phyloP scores from a whole-genome alignment of 1,140 invertebrate genomes.

The Cephus cinctus region DNA sequence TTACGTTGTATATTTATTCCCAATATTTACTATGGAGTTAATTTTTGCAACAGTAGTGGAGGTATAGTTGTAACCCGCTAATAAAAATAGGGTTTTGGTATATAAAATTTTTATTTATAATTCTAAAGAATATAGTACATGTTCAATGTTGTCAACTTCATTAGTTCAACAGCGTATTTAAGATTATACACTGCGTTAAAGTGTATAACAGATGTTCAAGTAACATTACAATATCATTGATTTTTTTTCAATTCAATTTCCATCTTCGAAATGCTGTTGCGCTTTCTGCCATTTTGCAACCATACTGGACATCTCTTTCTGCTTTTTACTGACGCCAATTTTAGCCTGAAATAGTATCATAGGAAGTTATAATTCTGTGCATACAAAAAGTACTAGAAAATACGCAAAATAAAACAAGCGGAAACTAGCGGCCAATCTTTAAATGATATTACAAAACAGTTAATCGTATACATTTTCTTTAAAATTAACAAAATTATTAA shows the following conservation, averaged over 20 bases:
- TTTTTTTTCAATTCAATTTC: constrained; percentile 16
- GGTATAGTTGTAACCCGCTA: too few species aligned
- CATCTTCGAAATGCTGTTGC: constrained; percentile 59
- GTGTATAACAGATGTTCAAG: too few species aligned
- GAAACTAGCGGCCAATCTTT: too few species aligned
- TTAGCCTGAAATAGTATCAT: constrained; percentile 64
- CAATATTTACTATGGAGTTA: too few species aligned
- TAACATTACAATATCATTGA: too few species aligned
- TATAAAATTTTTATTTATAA: neutral
- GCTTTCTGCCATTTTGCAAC: constrained; percentile 76
- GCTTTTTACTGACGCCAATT: constrained; percentile 65
- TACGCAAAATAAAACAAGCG: too few species aligned
- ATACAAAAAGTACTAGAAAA: too few species aligned
- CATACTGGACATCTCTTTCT: constrained; percentile 70
- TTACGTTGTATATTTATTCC: constrained; percentile 10
- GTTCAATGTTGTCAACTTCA: constrained; percentile 5
- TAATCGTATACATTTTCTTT: too few species aligned
- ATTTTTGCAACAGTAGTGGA: too few species aligned
- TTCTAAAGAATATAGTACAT: neutral
- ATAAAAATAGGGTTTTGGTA: neutral
- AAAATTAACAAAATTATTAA: constrained; percentile 3
- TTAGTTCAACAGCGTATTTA: constrained; percentile 14
- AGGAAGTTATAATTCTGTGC: too few species aligned
- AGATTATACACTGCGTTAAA: too few species aligned
- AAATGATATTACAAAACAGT: constrained; percentile 25